Evolutionary conservation across 2,888 invertebrate genomes (phyloP).

Genomic region (Blera fallax): DNA sequence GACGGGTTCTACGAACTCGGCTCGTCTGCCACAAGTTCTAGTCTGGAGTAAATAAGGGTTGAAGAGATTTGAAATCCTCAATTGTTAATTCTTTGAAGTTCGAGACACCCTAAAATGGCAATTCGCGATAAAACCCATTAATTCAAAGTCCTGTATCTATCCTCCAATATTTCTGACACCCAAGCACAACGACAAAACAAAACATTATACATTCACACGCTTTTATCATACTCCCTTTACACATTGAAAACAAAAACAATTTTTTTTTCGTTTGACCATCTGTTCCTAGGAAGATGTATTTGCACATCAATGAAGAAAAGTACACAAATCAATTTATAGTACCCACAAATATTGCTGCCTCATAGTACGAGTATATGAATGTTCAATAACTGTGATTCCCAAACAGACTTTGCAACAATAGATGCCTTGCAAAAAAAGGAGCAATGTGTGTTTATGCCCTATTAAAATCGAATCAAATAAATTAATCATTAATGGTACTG

Average conservation of each 20-base stretch:
- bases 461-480: conserved; percentile 61
- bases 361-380: conserved; percentile 18
- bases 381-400: conserved; percentile 12
- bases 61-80: neutral
- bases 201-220: neutral
- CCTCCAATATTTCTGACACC: neutral
- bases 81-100: neutral
- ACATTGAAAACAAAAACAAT: neutral
- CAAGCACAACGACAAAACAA: conserved; percentile 16
- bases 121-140: neutral
- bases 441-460: conserved; percentile 36
- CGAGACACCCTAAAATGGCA: neutral
- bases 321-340: conserved; percentile 36
- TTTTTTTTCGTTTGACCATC: conserved; percentile 21
- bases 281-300: conserved; percentile 21
- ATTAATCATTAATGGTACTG: conserved; percentile 55
- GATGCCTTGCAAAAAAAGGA: conserved; percentile 33
- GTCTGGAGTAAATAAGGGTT: no score
- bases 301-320: conserved; percentile 28
- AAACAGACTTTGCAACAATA: conserved; percentile 5
- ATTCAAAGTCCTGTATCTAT: neutral
- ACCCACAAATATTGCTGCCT: conserved; percentile 37
- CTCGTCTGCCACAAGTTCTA: no score
- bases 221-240: neutral
- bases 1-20: no score